A percentile compares a stretch with the other conserved stretches of the same genome.
Evolutionary conservation across 2,797 vertebrate genomes (phyloP).

Genomic region (Rhodeus uyekii): DNA sequence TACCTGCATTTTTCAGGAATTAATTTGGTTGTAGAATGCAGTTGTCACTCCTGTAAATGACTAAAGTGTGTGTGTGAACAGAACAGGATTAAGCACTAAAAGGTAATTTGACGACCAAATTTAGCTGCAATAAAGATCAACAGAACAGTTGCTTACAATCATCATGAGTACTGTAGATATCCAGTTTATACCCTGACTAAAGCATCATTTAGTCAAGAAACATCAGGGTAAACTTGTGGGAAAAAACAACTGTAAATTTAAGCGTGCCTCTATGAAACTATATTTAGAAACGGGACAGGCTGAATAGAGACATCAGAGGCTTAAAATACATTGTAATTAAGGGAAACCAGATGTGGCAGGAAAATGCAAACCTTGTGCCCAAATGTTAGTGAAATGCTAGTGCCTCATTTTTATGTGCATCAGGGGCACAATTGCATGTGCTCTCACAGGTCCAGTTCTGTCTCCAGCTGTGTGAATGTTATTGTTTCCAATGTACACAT

Average conservation of each 20-base stretch:
- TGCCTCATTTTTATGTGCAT: conserved; percentile 7
- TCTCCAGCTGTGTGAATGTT: conserved; percentile 8
- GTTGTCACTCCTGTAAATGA: too few relatives aligned
- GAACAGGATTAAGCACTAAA: too few relatives aligned
- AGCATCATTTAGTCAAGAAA: background rate
- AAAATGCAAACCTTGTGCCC: conserved; percentile 1
- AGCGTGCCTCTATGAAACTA: too few relatives aligned
- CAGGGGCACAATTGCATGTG: conserved; percentile 1
- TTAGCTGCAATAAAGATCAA: conserved; percentile 3
- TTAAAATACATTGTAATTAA: too few relatives aligned
- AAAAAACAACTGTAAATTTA: conserved; percentile 8
- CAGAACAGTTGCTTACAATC: background rate
- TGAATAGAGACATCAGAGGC: too few relatives aligned
- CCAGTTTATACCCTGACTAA: background rate
- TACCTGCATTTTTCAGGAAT: too few relatives aligned
- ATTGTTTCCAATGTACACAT: background rate
- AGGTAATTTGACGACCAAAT: too few relatives aligned
- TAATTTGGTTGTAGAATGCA: too few relatives aligned
- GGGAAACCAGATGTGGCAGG: background rate
- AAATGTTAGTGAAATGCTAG: background rate
- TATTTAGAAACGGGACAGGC: too few relatives aligned
- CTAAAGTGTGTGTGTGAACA: too few relatives aligned
- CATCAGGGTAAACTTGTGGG: background rate
- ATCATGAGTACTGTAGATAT: background rate
- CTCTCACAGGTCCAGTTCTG: background rate